These are phyloP conservation scores for Mustela lutreola DNA, from an alignment of 2,113 vertebrate genomes.

Conservation along the genomic window DNA sequence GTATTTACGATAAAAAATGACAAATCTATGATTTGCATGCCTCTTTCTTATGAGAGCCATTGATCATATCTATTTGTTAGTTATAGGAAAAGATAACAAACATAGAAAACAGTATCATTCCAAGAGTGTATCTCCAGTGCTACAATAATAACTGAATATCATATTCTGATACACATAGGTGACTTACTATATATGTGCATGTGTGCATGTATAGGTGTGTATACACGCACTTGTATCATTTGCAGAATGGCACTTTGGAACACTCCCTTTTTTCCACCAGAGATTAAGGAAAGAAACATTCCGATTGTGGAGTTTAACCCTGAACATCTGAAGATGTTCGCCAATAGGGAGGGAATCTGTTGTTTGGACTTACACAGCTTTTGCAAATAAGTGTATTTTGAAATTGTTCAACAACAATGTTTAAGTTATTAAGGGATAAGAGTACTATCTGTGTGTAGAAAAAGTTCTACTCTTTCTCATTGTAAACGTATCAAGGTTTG, in stretches of 20 bases:
- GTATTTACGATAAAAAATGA: background rate
- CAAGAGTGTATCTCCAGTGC: background rate
- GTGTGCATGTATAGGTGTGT: background rate
- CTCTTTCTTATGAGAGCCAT: background rate
- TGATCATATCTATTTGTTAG: background rate
- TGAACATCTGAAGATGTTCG: background rate
- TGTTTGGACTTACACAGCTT: background rate
- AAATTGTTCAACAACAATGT: background rate
- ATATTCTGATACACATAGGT: background rate
- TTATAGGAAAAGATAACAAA: slow-evolving; percentile 26
- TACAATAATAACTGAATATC: background rate
- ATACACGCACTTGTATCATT: background rate
- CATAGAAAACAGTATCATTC: slow-evolving; percentile 15
- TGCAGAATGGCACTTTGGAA: slow-evolving; percentile 43
- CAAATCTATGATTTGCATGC: background rate
- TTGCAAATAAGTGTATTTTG: background rate
- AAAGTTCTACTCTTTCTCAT: slow-evolving; percentile 5
- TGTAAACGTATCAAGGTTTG: background rate
- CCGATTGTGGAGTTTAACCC: background rate
- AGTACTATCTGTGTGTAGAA: slow-evolving; percentile 2
- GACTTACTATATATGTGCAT: background rate
- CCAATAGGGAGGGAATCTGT: background rate
- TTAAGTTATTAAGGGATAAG: slow-evolving; percentile 14
- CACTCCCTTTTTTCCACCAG: background rate
- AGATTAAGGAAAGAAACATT: slow-evolving; percentile 18